A percentile compares a stretch with the other conserved stretches of the same genome.
phyloP scores from a whole-genome alignment of 2,797 vertebrate species.

The Clarias platycephalus region DNA sequence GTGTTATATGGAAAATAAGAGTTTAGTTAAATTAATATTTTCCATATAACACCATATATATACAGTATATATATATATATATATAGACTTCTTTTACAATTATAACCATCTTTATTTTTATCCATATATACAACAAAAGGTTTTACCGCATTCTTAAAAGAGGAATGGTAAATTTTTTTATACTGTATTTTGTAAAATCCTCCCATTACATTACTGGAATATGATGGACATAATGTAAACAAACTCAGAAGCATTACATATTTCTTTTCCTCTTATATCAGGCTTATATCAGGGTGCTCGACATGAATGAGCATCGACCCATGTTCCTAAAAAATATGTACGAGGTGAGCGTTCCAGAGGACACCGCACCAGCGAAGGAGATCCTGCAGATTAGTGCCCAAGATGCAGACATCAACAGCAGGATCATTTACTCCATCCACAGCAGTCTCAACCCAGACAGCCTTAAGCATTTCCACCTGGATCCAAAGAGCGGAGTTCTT shows the following conservation, averaged over 20 bases:
- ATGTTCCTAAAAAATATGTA: slow-evolving; percentile 84
- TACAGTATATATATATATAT: too few relatives aligned
- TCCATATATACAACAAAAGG: background rate
- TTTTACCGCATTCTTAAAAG: background rate
- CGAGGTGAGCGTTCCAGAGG: slow-evolving; percentile 82
- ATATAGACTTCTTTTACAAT: too few relatives aligned
- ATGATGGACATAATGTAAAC: background rate
- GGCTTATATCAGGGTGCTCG: slow-evolving; percentile 88
- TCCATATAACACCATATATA: too few relatives aligned
- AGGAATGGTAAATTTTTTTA: background rate
- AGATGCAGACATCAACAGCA: slow-evolving; percentile 85
- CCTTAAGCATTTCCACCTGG: slow-evolving; percentile 84
- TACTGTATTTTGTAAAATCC: background rate
- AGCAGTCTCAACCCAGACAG: slow-evolving; percentile 82
- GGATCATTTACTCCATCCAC: slow-evolving; percentile 88
- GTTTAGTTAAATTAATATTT: too few relatives aligned
- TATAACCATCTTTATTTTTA: background rate
- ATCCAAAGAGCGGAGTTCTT: slow-evolving; percentile 84
- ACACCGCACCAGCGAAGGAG: slow-evolving; percentile 83
- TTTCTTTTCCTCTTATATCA: slow-evolving; percentile 56
- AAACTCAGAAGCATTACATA: background rate
- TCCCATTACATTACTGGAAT: background rate
- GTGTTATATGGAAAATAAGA: background rate
- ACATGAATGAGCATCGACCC: slow-evolving; percentile 90
- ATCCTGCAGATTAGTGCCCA: slow-evolving; percentile 84